phyloP scores from a whole-genome alignment of 2,113 vertebrate species.

The Callithrix jacchus region DNA sequence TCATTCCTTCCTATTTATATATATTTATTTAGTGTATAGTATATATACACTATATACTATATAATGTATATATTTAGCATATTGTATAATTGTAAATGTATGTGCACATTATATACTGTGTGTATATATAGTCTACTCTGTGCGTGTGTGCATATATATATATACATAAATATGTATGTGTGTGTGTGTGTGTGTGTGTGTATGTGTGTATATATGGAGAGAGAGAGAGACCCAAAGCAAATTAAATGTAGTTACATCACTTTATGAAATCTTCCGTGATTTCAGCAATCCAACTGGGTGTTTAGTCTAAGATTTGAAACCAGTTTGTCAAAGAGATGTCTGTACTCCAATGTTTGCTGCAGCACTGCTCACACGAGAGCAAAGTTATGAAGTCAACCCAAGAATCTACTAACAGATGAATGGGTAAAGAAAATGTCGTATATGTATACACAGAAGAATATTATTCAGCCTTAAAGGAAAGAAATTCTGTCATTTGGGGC shows the following conservation, averaged over 20 bases:
- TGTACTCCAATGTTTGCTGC: not conserved
- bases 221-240: not conserved
- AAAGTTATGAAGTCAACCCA: not conserved
- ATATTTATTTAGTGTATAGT: no score
- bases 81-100: no score
- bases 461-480: not conserved
- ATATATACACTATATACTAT: no score
- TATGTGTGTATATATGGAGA: no score
- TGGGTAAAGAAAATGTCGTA: not conserved
- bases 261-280: not conserved
- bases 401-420: not conserved
- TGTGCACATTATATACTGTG: no score
- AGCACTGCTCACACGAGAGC: not conserved
- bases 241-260: not conserved
- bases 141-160: no score
- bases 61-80: no score
- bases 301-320: not conserved
- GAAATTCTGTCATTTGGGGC: not conserved
- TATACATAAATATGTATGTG: no score
- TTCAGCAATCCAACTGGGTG: not conserved
- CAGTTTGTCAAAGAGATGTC: not conserved
- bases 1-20: no score
- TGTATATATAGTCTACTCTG: no score
- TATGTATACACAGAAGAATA: not conserved
- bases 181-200: accelerated